Percentiles rank a stretch among this genome's conserved stretches.
These are phyloP conservation scores for Centropristis striata DNA, from an alignment of 2,113 vertebrate genomes.

Conservation along the genomic window DNA sequence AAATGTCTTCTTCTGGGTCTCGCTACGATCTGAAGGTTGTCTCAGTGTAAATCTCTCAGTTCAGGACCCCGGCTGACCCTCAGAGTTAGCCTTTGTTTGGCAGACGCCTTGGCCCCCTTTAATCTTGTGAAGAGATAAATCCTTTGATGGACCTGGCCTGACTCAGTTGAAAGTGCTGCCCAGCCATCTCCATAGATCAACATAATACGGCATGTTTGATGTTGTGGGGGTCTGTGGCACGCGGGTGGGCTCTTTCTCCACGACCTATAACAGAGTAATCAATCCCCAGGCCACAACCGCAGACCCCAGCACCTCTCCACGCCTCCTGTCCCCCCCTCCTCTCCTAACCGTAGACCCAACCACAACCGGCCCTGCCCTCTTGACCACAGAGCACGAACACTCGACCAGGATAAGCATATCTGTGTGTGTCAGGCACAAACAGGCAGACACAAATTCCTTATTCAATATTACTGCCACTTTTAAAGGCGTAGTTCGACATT, in stretches of 20 bases:
- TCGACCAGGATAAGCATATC: conserved; percentile 61
- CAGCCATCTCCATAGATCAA: conserved; percentile 84
- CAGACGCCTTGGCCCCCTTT: conserved; percentile 83
- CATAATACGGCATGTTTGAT: conserved; percentile 82
- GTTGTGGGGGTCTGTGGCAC: conserved; percentile 68
- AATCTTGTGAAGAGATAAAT: conserved; percentile 86
- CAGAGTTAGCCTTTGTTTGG: conserved; percentile 83
- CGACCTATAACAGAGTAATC: conserved; percentile 72
- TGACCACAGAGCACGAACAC: conserved; percentile 72
- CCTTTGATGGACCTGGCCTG: conserved; percentile 84
- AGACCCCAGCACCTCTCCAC: conserved; percentile 51
- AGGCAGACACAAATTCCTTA: conserved; percentile 31
- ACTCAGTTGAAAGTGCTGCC: conserved; percentile 82
- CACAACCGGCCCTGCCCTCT: conserved; percentile 67
- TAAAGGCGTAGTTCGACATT: conserved; percentile 1
- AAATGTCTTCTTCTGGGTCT: conserved; percentile 45
- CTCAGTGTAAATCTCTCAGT: conserved; percentile 74
- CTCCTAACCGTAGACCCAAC: conserved; percentile 29
- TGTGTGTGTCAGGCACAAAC: conserved; percentile 58
- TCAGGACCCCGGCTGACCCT: conserved; percentile 77
- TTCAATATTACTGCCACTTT: neutral
- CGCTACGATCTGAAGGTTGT: conserved; percentile 36
- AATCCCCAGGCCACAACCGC: conserved; percentile 70
- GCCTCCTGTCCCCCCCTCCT: conserved; percentile 31
- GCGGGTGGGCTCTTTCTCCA: conserved; percentile 73